Evolutionary conservation across 2,888 invertebrate species (phyloP).

Genomic region (Scaptomyza polygonia): DNA sequence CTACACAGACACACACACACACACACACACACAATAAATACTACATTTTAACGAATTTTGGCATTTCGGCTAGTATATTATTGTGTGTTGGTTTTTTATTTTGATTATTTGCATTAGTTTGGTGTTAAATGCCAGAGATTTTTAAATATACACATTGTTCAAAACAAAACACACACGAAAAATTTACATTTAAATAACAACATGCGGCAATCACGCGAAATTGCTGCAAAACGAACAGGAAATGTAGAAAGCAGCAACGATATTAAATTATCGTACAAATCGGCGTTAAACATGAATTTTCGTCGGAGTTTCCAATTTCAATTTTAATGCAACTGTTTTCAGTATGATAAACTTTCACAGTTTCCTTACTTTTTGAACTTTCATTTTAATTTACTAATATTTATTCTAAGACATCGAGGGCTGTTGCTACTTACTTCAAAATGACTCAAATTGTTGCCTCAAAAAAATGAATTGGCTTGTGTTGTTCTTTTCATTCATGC

Average conservation of each 20-base stretch:
- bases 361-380: not conserved
- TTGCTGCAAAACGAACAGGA: conserved; percentile 28
- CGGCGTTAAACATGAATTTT: conserved; percentile 16
- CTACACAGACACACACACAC: conserved; percentile 26
- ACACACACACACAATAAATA: conserved; percentile 35
- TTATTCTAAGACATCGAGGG: no score
- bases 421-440: no score
- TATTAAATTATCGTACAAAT: conserved; percentile 31
- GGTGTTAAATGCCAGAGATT: conserved; percentile 57
- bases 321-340: not conserved
- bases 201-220: conserved; percentile 46
- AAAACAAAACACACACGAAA: conserved; percentile 7
- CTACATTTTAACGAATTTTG: conserved; percentile 39
- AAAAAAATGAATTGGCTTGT: no score
- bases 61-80: conserved; percentile 22
- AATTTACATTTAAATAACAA: conserved; percentile 40
- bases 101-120: conserved; percentile 42
- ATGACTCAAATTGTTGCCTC: no score
- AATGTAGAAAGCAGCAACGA: conserved; percentile 18
- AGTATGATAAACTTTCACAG: not conserved
- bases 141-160: conserved; percentile 25
- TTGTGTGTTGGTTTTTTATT: not conserved
- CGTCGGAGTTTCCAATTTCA: conserved; percentile 8
- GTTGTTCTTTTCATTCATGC: no score
- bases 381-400: no score